A percentile compares a stretch with the other conserved stretches of the same genome.
Evolutionary conservation across 1,140 invertebrate genomes (phyloP).

Genomic region (Phymorhynchus buccinoides): DNA sequence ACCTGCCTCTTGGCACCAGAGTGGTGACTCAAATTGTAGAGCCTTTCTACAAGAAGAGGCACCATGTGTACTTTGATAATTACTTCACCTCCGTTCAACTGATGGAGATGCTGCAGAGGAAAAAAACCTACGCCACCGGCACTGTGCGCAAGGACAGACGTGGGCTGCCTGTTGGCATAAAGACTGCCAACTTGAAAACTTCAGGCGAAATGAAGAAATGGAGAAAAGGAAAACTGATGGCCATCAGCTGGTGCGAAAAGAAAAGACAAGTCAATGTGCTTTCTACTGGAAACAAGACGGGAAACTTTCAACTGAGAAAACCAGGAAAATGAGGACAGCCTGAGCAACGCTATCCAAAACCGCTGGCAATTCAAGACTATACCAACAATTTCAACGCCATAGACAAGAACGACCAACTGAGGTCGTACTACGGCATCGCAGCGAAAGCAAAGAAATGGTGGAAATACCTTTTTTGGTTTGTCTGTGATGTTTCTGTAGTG

Average conservation of each 20-base stretch:
- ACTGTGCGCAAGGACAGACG: neutral
- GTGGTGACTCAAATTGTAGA: slow-evolving; percentile 36
- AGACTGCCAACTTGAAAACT: neutral
- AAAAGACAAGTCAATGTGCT: slow-evolving; percentile 6
- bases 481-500: neutral
- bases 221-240: neutral
- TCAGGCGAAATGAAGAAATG: neutral
- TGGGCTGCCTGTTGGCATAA: neutral
- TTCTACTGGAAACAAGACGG: neutral
- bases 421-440: neutral
- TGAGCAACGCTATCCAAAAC: neutral
- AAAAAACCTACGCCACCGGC: slow-evolving; percentile 15
- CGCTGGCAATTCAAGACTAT: neutral
- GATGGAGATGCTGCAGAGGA: slow-evolving; percentile 28
- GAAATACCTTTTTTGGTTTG: slow-evolving; percentile 13
- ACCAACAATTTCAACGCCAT: neutral
- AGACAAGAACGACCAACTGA: slow-evolving; percentile 20
- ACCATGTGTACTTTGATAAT: slow-evolving; percentile 47
- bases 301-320: neutral
- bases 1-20: slow-evolving; percentile 5
- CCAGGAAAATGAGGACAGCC: neutral
- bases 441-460: neutral
- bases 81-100: slow-evolving; percentile 43
- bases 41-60: slow-evolving; percentile 5
- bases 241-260: neutral